phyloP scores from a whole-genome alignment of 2,113 vertebrate species.

The Steatornis caripensis region DNA sequence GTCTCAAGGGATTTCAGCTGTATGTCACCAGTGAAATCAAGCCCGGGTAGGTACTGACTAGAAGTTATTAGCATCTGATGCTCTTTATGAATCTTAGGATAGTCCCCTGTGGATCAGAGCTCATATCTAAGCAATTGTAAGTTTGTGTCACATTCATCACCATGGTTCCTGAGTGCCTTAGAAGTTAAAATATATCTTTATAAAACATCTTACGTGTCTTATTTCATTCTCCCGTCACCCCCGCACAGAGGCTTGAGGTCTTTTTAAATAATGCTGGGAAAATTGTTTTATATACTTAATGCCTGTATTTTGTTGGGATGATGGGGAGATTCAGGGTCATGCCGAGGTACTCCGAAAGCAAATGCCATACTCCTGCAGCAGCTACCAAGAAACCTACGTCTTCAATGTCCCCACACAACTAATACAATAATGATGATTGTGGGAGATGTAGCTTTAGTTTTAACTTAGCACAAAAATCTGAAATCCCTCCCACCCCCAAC shows the following conservation, averaged over 20 bases:
- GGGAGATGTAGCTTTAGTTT: neutral
- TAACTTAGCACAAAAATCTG: neutral
- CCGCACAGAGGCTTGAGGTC: neutral
- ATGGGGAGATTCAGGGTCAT: neutral
- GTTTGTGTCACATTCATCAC: conserved; percentile 46
- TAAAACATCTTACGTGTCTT: conserved; percentile 12
- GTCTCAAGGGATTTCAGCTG: neutral
- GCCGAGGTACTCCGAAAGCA: neutral
- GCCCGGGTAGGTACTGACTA: neutral
- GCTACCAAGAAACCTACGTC: neutral
- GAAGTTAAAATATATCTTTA: conserved; percentile 47
- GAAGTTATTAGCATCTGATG: neutral
- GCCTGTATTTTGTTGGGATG: neutral
- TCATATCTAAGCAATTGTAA: conserved; percentile 37
- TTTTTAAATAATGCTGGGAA: neutral
- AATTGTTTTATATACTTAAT: neutral
- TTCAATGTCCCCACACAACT: neutral
- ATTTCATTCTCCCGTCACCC: neutral
- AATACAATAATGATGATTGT: neutral
- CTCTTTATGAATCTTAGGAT: neutral
- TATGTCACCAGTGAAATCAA: neutral
- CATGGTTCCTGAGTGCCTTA: conserved; percentile 55
- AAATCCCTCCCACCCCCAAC: neutral
- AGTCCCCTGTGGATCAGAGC: conserved; percentile 40
- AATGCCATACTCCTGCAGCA: neutral